Evolutionary conservation across 1,140 invertebrate species (phyloP), one percentile per base, ranked within the genome.

Genomic region (Samia ricini): DNA sequence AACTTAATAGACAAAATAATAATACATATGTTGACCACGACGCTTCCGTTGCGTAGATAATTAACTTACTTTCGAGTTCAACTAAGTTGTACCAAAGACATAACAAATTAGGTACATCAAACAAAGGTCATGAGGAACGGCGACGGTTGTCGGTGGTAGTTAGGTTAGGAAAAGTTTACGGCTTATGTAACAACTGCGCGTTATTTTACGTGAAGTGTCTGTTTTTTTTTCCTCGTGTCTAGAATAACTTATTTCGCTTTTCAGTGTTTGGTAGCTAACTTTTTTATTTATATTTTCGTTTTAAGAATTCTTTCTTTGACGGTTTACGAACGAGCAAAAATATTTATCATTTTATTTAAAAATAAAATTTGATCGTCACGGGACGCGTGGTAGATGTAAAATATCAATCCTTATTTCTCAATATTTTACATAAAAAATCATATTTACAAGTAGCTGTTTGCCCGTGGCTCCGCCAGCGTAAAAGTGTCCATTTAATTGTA

Each of bases 1-100:
- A 42, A 15, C 15, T 42, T 0, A 15, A 42, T 42, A 15, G n/a
- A 42, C 15, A 42, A 42, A 12, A 26, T 12, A 61, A 66, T 29
- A 61, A 61, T 58, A n/a, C n/a, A 52, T 51, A 61, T 61, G 26
- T 21, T 61, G 49, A 26, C n/a, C n/a, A 57, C 6, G 22, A 15
- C 7, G 33, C 33, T 42, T 42, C 1, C 12, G n/a, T 42, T 42
- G 33, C n/a, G 33, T 42, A 42, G 33, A 42, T 42, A 42, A 42
- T 42, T 3, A 42, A 42, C 7, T 42, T 42, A 42, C 33, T 15
- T 12, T 15, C 33, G 33, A 42, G 33, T 42, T 42, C 10, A 15
- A 42, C 33, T 42, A 15, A 42, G 33, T 42, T 42, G 0, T 42
- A 42, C n/a, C n/a, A 15, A 42, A 42, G 33, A 42, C 33, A 26